Conservation (phyloP, 2,113 vertebrate genomes). For the Ctenodactylus gundi region DNA sequence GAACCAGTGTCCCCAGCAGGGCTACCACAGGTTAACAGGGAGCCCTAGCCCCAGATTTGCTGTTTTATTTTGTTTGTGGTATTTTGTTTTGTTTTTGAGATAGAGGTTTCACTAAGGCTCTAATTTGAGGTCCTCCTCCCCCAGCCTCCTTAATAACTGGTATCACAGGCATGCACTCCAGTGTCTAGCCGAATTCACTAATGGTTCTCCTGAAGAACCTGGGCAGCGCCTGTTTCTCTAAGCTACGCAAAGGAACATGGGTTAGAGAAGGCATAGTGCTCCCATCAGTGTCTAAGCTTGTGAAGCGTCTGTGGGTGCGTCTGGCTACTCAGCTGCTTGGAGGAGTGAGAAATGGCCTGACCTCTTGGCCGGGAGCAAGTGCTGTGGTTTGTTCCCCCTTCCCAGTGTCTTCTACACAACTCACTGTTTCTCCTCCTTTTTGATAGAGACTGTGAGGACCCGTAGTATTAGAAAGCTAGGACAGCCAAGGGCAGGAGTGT, state of each 20-base stretch:
- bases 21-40: not conserved
- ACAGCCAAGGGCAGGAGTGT: no score
- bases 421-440: not conserved
- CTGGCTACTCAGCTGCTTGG: not conserved
- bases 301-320: rapidly evolving
- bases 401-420: not conserved
- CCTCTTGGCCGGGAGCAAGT: not conserved
- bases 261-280: no score
- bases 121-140: not conserved
- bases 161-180: not conserved
- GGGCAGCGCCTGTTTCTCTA: not conserved
- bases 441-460: not conserved
- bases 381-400: not conserved
- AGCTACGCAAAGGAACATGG: no score
- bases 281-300: rapidly evolving
- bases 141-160: not conserved
- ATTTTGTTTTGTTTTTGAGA: not conserved
- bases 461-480: rapidly evolving
- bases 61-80: not conserved
- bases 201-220: not conserved
- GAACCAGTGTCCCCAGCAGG: rapidly evolving
- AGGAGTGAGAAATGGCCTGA: not conserved
- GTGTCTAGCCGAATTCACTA: not conserved
- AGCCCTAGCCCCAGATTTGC: not conserved
- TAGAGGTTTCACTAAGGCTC: not conserved